These are phyloP conservation scores for Caenorhabditis sinica DNA, from an alignment of 2,888 invertebrate species.

Conservation along the genomic window DNA sequence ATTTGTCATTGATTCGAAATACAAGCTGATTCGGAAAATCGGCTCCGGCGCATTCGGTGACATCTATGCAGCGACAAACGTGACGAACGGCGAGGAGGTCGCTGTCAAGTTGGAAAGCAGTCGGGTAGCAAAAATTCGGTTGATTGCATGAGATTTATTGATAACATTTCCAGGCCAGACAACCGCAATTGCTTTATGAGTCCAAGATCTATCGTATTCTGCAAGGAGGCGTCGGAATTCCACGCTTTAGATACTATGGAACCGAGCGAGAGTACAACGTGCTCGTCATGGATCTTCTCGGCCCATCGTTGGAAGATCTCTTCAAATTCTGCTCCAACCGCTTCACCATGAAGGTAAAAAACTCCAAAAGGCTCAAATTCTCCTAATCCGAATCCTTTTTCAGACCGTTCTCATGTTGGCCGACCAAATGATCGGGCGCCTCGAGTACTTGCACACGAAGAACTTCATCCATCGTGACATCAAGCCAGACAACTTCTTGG, in stretches of 20 bases:
- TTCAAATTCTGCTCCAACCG: constrained; percentile 99
- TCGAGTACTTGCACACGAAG: constrained; percentile 98
- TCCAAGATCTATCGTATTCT: constrained; percentile 86
- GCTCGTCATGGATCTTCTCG: constrained; percentile 98
- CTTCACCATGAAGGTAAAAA: constrained; percentile 93
- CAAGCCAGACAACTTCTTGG: constrained; percentile 96
- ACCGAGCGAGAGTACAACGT: constrained; percentile 98
- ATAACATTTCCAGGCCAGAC: constrained; percentile 84
- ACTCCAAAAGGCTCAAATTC: neutral
- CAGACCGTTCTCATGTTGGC: constrained; percentile 97
- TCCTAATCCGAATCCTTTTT: constrained; percentile 14
- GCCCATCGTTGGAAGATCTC: constrained; percentile 97
- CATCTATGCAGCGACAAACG: constrained; percentile 85
- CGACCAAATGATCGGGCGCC: constrained; percentile 92
- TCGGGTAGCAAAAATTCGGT: constrained; percentile 76
- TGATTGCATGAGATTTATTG: neutral
- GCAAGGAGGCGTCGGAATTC: constrained; percentile 85
- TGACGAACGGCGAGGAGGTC: constrained; percentile 85
- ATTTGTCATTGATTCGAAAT: constrained; percentile 83
- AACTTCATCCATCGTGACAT: constrained; percentile 93
- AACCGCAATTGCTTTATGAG: constrained; percentile 86
- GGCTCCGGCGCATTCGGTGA: constrained; percentile 85
- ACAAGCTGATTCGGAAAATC: constrained; percentile 85
- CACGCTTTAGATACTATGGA: constrained; percentile 88
- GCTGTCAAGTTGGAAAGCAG: constrained; percentile 86